phyloP scores from a whole-genome alignment of 2,797 vertebrate genomes.

The Aulostomus chinensis region DNA sequence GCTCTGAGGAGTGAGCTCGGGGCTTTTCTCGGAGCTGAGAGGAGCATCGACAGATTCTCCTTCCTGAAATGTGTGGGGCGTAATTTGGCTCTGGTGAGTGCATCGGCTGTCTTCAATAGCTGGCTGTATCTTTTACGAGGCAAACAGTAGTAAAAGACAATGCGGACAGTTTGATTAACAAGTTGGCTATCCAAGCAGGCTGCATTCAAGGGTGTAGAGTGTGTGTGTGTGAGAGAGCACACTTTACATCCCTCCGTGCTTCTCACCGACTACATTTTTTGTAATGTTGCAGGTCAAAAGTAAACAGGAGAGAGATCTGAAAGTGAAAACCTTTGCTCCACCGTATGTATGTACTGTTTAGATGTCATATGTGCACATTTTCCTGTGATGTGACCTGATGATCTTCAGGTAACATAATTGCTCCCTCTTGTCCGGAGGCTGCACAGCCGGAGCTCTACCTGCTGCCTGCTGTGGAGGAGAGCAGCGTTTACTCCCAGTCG shows the following conservation, averaged over 20 bases:
- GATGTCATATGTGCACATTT: not conserved
- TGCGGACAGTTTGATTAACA: constrained; percentile 47
- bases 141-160: constrained; percentile 33
- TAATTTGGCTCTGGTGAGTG: constrained; percentile 90
- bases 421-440: constrained; percentile 73
- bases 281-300: constrained; percentile 83
- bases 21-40: constrained; percentile 80
- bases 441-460: constrained; percentile 91
- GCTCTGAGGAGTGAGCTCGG: constrained; percentile 81
- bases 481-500: constrained; percentile 77
- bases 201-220: constrained; percentile 24
- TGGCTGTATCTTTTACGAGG: constrained; percentile 26
- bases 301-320: constrained; percentile 89
- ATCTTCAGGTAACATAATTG: not conserved
- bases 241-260: no score
- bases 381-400: not conserved
- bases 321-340: constrained; percentile 90
- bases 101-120: constrained; percentile 23
- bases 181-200: constrained; percentile 30
- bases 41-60: constrained; percentile 80
- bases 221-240: not conserved
- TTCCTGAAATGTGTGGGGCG: constrained; percentile 93
- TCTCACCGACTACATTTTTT: constrained; percentile 20
- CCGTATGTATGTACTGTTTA: constrained; percentile 84
- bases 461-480: constrained; percentile 77